phyloP scores from a whole-genome alignment of 2,888 invertebrate genomes.

The Dione juno region DNA sequence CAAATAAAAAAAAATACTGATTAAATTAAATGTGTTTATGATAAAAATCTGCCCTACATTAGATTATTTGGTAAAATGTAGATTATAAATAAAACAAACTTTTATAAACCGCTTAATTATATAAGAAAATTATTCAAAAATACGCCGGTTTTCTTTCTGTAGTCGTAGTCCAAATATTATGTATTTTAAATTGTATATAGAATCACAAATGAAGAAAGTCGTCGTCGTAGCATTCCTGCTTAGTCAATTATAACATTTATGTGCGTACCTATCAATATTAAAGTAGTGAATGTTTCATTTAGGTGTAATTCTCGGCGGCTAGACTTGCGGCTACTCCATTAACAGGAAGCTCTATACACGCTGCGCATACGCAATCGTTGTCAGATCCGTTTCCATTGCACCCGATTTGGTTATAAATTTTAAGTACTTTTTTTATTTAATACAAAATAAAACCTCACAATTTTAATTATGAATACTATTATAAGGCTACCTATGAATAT shows the following conservation, averaged over 20 bases:
- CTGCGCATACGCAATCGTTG: conserved; percentile 67
- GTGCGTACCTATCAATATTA: conserved; percentile 13
- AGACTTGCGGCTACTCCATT: conserved; percentile 63
- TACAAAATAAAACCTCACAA: neutral
- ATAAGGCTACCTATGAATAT: neutral
- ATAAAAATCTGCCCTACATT: neutral
- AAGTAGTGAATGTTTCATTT: conserved; percentile 43
- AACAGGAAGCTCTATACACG: conserved; percentile 71
- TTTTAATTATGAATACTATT: neutral
- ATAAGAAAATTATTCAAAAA: neutral
- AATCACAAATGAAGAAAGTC: neutral
- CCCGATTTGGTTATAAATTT: conserved; percentile 10
- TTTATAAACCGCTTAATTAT: neutral
- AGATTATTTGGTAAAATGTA: neutral
- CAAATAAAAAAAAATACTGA: too few relatives aligned
- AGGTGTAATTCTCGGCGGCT: conserved; percentile 48
- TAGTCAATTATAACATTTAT: neutral
- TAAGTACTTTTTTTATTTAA: neutral
- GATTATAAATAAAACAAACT: neutral
- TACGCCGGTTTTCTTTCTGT: too few relatives aligned
- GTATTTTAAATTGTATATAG: neutral
- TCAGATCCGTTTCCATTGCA: conserved; percentile 42
- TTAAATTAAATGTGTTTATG: too few relatives aligned
- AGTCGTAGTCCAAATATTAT: too few relatives aligned
- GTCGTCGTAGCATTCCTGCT: neutral